Percentiles rank a stretch among this genome's conserved stretches.
These are phyloP conservation scores for Andrena bicolor DNA, from an alignment of 2,888 invertebrate genomes.

Conservation along the genomic window DNA sequence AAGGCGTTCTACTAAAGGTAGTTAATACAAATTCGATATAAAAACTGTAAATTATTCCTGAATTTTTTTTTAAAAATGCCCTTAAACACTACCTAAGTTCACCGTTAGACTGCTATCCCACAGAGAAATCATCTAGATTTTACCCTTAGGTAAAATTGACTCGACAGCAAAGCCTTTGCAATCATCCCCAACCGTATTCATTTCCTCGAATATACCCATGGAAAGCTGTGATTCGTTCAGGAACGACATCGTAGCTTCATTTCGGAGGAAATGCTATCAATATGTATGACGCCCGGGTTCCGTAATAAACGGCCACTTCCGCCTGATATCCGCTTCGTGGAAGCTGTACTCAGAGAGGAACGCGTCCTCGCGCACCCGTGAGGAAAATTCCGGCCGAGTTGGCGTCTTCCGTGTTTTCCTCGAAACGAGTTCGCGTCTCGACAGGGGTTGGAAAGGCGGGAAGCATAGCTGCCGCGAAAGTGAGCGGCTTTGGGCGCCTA, in stretches of 20 bases:
- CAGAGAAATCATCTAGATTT: not conserved
- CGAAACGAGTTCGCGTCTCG: conserved; percentile 2
- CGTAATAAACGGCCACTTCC: conserved; percentile 29
- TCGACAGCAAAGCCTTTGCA: not conserved
- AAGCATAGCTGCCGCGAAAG: conserved; percentile 3
- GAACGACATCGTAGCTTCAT: not conserved
- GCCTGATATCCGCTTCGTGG: conserved; percentile 9
- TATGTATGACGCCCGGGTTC: not conserved
- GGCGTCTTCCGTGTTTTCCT: conserved; percentile 35
- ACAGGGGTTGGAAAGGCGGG: not conserved
- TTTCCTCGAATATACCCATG: not conserved
- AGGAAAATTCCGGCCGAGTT: conserved; percentile 34
- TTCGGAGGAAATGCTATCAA: conserved; percentile 15
- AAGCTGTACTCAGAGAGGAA: conserved; percentile 11
- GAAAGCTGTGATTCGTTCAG: not conserved
- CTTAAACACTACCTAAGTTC: not conserved
- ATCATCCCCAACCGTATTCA: not conserved
- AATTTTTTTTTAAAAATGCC: no score
- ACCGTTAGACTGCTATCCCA: not conserved
- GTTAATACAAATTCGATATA: no score
- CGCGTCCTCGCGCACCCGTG: not conserved
- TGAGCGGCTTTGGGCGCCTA: not conserved
- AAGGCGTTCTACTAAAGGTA: no score
- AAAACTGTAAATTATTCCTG: no score
- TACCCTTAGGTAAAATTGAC: not conserved